A percentile compares a stretch with the other conserved stretches of the same genome.
Evolutionary conservation across 1,140 invertebrate genomes (phyloP).

Genomic region (Trigoniulus corallinus): DNA sequence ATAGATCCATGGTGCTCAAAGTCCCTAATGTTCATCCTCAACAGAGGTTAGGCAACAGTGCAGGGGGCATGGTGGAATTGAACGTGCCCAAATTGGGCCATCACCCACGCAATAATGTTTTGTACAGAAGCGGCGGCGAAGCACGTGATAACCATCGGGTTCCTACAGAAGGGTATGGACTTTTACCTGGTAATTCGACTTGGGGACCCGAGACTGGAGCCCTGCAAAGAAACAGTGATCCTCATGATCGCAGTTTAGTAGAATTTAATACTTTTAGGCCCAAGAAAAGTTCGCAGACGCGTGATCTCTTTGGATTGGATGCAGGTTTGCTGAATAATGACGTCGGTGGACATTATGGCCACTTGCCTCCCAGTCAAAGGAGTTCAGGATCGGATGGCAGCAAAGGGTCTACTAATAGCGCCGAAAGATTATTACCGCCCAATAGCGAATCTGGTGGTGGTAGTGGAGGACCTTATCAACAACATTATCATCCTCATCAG

Average conservation of each 20-base stretch:
- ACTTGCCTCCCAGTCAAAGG: neutral
- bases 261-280: slow-evolving; percentile 7
- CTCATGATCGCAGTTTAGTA: slow-evolving; percentile 1
- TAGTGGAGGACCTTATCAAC: no score
- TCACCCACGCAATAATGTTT: neutral
- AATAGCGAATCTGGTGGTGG: no score
- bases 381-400: neutral
- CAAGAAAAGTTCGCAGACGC: neutral
- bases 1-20: neutral
- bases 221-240: slow-evolving; percentile 1
- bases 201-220: neutral
- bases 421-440: neutral
- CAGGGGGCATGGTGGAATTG: neutral
- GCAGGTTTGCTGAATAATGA: neutral
- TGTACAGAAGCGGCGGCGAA: neutral
- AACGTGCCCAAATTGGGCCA: neutral
- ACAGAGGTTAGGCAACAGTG: neutral
- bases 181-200: no score
- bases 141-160: no score
- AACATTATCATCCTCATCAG: no score
- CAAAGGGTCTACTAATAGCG: neutral
- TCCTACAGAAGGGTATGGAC: no score
- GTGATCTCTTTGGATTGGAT: neutral
- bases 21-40: neutral
- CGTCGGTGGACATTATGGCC: neutral